A percentile compares a stretch with the other conserved stretches of the same genome.
Evolutionary conservation across 2,113 vertebrate genomes (phyloP).

Genomic region (Dissostichus mawsoni): DNA sequence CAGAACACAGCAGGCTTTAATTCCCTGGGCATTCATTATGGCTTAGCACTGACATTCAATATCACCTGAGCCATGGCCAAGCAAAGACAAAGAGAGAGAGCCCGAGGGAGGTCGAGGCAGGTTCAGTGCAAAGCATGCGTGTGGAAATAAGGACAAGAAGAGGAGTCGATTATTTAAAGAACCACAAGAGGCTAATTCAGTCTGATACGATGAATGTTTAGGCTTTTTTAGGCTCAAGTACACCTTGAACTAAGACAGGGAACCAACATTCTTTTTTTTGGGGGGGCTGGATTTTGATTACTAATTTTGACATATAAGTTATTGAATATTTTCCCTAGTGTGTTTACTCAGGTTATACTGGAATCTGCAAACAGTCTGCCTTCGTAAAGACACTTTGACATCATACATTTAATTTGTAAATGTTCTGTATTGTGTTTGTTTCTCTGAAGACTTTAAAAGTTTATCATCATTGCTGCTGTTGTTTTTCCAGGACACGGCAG

Average conservation of each 20-base stretch:
- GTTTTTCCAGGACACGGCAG: slow-evolving; percentile 92
- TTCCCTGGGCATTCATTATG: slow-evolving; percentile 59
- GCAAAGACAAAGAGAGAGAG: not conserved
- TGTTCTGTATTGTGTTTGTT: no score
- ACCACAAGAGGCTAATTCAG: not conserved
- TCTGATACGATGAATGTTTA: not conserved
- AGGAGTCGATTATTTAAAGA: not conserved
- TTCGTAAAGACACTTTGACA: no score
- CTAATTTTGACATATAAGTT: no score
- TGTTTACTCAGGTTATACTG: not conserved
- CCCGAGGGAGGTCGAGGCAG: not conserved
- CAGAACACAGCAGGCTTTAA: slow-evolving; percentile 26
- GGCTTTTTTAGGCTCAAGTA: not conserved
- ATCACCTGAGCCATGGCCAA: slow-evolving; percentile 4
- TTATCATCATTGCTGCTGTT: not conserved
- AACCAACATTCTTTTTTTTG: no score
- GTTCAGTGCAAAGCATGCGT: not conserved
- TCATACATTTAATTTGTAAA: no score
- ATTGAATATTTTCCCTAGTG: no score
- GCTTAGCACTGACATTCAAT: slow-evolving; percentile 45
- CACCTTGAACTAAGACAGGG: no score
- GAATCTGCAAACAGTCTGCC: not conserved
- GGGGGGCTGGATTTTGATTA: no score
- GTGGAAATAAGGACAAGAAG: not conserved
- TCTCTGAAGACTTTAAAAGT: not conserved